These are phyloP conservation scores for Virgularia gustaviana DNA, from an alignment of 92 coral and sea anemone genomes.

Conservation along the genomic window DNA sequence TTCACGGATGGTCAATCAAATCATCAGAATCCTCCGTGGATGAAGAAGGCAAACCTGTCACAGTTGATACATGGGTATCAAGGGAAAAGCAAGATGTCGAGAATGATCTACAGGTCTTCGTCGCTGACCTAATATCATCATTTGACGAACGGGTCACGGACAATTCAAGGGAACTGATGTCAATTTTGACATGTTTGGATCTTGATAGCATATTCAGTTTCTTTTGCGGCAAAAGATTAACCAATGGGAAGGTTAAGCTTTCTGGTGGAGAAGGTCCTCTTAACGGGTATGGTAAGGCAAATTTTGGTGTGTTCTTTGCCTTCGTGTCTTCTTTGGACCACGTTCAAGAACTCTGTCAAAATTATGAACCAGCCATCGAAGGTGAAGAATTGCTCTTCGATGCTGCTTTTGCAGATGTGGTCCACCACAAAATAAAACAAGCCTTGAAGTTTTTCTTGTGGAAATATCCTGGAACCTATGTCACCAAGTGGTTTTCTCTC, in stretches of 20 bases:
- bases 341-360: background rate
- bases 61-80: slow-evolving; percentile 14
- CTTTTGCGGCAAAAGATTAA: background rate
- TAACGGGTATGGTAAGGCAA: background rate
- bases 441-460: slow-evolving; percentile 5
- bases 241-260: slow-evolving; percentile 13
- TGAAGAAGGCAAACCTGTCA: background rate
- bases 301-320: background rate
- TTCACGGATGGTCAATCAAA: slow-evolving; percentile 16
- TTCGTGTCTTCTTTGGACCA: slow-evolving; percentile 22
- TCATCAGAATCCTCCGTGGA: background rate
- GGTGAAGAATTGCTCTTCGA: background rate
- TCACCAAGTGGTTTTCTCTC: background rate
- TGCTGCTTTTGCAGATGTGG: background rate
- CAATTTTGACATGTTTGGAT: slow-evolving; percentile 1
- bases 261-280: slow-evolving; percentile 1
- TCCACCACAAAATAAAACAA: slow-evolving; percentile 3
- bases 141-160: background rate
- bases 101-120: background rate
- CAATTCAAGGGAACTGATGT: background rate
- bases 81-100: slow-evolving; percentile 14
- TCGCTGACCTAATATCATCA: background rate
- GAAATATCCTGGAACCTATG: background rate
- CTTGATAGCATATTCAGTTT: slow-evolving; percentile 6
- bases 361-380: background rate